Evolutionary conservation across 1,140 invertebrate species (phyloP).

Genomic region (Dreissena polymorpha): DNA sequence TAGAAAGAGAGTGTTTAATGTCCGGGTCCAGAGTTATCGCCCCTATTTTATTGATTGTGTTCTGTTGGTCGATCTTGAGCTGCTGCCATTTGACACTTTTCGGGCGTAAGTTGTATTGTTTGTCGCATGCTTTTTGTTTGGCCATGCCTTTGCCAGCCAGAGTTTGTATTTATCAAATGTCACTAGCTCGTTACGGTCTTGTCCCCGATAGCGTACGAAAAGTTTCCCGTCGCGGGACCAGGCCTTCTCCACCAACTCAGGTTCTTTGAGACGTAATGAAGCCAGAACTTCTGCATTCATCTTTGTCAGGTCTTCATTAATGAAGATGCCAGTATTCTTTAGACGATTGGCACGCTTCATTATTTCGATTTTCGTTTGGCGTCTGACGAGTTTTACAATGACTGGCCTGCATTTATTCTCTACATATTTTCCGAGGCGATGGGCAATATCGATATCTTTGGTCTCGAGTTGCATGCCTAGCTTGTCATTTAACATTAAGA

Average conservation of each 20-base stretch:
- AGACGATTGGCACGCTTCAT: not conserved
- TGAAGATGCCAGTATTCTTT: not conserved
- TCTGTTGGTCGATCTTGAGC: too few species aligned
- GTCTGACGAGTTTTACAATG: slow-evolving; percentile 20
- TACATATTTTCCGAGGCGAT: slow-evolving; percentile 6
- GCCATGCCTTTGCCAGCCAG: too few species aligned
- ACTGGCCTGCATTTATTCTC: slow-evolving; percentile 6
- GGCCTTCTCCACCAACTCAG: slow-evolving; percentile 8
- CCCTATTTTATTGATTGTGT: too few species aligned
- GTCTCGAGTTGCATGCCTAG: not conserved
- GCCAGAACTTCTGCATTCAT: slow-evolving; percentile 23
- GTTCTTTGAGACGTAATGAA: not conserved
- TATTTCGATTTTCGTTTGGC: not conserved
- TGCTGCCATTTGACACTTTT: too few species aligned
- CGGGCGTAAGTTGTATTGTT: too few species aligned
- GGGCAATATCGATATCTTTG: slow-evolving; percentile 18
- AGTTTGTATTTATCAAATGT: too few species aligned
- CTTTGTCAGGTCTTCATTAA: slow-evolving; percentile 11
- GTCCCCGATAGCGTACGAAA: not conserved
- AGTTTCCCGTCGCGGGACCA: slow-evolving; percentile 21
- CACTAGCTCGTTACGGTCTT: too few species aligned
- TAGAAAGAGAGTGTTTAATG: too few species aligned
- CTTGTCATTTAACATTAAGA: not conserved
- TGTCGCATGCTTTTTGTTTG: too few species aligned
- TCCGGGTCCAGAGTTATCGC: too few species aligned